A percentile compares a stretch with the other conserved stretches of the same genome.
phyloP scores from a whole-genome alignment of 2,113 vertebrate species.

The Oncorhynchus clarkii region DNA sequence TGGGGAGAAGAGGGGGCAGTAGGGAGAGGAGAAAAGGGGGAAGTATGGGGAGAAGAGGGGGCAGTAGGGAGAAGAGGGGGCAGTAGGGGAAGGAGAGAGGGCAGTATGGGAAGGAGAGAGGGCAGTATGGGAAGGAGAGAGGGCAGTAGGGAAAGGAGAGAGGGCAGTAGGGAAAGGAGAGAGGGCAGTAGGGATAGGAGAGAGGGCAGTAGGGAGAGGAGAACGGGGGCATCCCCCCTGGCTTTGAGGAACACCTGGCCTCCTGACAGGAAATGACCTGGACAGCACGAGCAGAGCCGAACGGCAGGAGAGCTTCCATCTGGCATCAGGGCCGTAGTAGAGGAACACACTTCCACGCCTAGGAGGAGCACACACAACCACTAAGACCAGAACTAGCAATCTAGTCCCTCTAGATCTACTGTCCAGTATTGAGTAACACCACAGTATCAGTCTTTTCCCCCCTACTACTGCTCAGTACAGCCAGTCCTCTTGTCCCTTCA shows the following conservation, averaged over 20 bases:
- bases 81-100: too few relatives aligned
- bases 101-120: too few relatives aligned
- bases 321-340: conserved; percentile 77
- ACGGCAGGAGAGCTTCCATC: conserved; percentile 87
- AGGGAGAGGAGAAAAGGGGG: conserved; percentile 3
- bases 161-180: too few relatives aligned
- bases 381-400: background rate
- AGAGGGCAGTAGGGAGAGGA: background rate
- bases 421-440: too few relatives aligned
- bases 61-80: too few relatives aligned
- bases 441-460: too few relatives aligned
- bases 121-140: too few relatives aligned
- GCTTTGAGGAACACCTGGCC: conserved; percentile 80
- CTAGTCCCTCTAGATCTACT: too few relatives aligned
- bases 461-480: background rate
- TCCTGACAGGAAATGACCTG: conserved; percentile 91
- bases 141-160: too few relatives aligned
- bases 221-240: conserved; percentile 72
- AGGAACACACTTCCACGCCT: too few relatives aligned
- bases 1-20: background rate
- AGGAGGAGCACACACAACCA: conserved; percentile 35
- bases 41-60: background rate
- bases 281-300: conserved; percentile 72
- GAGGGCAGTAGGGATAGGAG: too few relatives aligned
- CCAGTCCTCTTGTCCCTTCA: background rate